Evolutionary conservation across 2,888 invertebrate species (phyloP), one percentile per base, ranked within the genome.

Genomic region (Thecocarcelia acutangulata): DNA sequence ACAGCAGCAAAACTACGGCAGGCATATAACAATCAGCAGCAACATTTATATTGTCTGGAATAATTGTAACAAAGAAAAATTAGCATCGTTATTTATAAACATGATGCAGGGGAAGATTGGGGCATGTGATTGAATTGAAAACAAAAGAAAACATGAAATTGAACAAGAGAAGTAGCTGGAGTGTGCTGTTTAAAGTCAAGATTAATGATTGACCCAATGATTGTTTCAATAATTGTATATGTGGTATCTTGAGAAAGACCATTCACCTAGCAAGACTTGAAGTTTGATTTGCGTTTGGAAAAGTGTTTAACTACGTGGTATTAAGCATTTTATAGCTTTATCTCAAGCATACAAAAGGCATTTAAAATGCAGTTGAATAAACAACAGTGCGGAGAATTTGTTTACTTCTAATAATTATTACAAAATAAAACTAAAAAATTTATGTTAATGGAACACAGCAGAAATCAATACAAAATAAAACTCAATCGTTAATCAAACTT

Each of bases 151-250:
- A 2, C 1, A 17, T 37, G 37, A 15, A 37, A 3, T n/a, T 24
- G 15, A 12, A 6, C n/a, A n/a, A n/a, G 3, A 58, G 4, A 19
- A 19, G 17, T 19, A 19, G 13, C 28, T 63, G 42, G n/a, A 58
- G 72, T 42, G 72, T 33, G 52, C 33, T 73, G 52, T 33, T 44
- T 48, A 21, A 15, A 28, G 37, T n/a, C 9, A 15, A 69, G 78
- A 66, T 66, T 69, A 44, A 17, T 78, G 74, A 82, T 78, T 78
- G 69, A 74, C 59, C 46, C 69, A 68, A 81, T 73, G 50, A 69
- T 74, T 64, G 73, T 40, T 56, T 37, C 48, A 54, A 48, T 50
- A 77, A 56, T 75, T 70, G 70, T 61, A 66, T 17, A n/a, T n/a
- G n/a, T n/a, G n/a, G n/a, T n/a, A 11, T 37, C 48, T 44, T 33